Conservation (phyloP, 2,888 invertebrate species). For the Eupithecia insigniata region DNA sequence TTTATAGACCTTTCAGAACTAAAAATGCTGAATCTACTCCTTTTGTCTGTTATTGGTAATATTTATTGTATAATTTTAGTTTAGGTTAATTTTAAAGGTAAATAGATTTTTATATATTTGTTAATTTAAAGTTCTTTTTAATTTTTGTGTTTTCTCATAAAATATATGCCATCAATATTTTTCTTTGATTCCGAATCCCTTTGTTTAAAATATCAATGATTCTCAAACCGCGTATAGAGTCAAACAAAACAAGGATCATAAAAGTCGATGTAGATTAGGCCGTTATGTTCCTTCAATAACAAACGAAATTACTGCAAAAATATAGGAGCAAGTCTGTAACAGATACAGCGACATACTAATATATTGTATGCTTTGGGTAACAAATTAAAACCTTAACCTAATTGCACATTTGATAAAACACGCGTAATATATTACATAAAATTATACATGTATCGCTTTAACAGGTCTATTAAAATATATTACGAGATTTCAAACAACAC, state of each 20-base stretch:
- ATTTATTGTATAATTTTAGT: too few relatives aligned
- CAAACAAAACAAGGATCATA: slow-evolving; percentile 39
- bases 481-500: slow-evolving; percentile 84
- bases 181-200: too few relatives aligned
- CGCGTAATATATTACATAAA: slow-evolving; percentile 65
- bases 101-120: too few relatives aligned
- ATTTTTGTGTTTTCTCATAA: too few relatives aligned
- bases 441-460: slow-evolving; percentile 69
- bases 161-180: too few relatives aligned
- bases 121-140: too few relatives aligned
- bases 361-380: slow-evolving; percentile 78
- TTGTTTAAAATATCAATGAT: too few relatives aligned
- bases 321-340: slow-evolving; percentile 45
- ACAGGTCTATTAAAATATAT: slow-evolving; percentile 74
- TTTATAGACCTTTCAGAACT: too few relatives aligned
- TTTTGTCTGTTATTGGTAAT: too few relatives aligned
- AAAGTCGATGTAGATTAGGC: slow-evolving; percentile 52
- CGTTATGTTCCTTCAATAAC: slow-evolving; percentile 38
- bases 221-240: too few relatives aligned
- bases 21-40: too few relatives aligned
- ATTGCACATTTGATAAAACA: slow-evolving; percentile 80
- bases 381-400: slow-evolving; percentile 75
- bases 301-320: slow-evolving; percentile 23
- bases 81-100: too few relatives aligned
- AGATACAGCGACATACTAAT: slow-evolving; percentile 61